Evolutionary conservation across 2,888 invertebrate genomes (phyloP).

Genomic region (Leucophenga maculata): DNA sequence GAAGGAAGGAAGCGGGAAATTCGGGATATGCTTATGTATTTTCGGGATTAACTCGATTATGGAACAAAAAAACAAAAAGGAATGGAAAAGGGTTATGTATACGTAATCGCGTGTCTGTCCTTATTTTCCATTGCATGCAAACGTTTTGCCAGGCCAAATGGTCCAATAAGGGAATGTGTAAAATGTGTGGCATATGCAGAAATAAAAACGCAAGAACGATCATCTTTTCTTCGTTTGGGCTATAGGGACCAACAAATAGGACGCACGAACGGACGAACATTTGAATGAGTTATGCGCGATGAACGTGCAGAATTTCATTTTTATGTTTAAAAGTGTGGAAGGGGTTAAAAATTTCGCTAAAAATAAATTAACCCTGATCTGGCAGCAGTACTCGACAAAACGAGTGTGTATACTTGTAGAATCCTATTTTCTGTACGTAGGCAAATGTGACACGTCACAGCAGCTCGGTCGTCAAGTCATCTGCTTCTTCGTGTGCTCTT

Average conservation of each 20-base stretch:
- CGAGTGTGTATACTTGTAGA: neutral
- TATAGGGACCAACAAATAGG: slow-evolving; percentile 4
- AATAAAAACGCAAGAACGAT: slow-evolving; percentile 47
- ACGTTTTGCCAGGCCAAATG: slow-evolving; percentile 27
- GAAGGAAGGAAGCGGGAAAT: slow-evolving; percentile 20
- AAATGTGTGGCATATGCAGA: slow-evolving; percentile 32
- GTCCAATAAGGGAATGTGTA: slow-evolving; percentile 54
- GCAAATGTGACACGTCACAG: slow-evolving; percentile 50
- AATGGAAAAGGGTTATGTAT: slow-evolving; percentile 58
- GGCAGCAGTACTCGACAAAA: neutral
- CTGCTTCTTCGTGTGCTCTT: neutral
- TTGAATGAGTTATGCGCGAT: slow-evolving; percentile 45
- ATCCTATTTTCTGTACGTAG: slow-evolving; percentile 30
- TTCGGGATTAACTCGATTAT: slow-evolving; percentile 60
- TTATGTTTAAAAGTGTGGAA: slow-evolving; percentile 32
- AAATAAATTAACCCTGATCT: slow-evolving; percentile 52
- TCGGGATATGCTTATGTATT: slow-evolving; percentile 22
- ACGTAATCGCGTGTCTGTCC: slow-evolving; percentile 38
- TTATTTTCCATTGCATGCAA: neutral
- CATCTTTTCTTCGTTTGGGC: slow-evolving; percentile 9
- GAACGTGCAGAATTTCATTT: slow-evolving; percentile 27
- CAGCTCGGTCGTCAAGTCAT: slow-evolving; percentile 5
- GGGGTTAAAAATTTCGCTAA: slow-evolving; percentile 56
- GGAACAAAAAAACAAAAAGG: too few relatives aligned
- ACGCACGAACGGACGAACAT: neutral